Conservation (phyloP, 2,113 vertebrate genomes). For the Uria aalge region DNA sequence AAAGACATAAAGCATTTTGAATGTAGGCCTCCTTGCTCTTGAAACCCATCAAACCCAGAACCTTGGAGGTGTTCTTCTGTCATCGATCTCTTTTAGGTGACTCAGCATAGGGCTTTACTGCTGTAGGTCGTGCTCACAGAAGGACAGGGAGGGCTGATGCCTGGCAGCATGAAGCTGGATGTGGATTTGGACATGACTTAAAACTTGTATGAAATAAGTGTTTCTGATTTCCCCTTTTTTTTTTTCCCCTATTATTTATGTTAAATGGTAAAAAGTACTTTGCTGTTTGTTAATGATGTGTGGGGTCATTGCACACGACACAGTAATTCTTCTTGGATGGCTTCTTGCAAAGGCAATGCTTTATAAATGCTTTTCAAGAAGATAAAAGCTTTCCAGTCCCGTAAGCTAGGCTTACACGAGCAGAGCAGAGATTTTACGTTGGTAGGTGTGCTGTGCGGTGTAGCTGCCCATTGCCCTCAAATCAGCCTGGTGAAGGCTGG, state of each 20-base stretch:
- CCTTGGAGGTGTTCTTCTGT: neutral
- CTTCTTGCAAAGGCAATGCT: neutral
- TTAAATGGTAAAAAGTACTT: neutral
- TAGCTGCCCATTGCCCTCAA: neutral
- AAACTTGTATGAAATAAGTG: neutral
- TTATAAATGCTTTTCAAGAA: neutral
- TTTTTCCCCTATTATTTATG: neutral
- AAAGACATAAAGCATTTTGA: neutral
- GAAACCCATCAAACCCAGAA: neutral
- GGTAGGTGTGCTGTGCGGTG: neutral
- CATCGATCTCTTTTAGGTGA: neutral
- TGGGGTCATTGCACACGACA: neutral
- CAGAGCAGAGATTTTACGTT: neutral
- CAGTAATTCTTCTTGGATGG: neutral
- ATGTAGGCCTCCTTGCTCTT: neutral
- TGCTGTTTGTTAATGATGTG: neutral
- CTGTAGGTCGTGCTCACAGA: neutral
- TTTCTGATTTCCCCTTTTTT: neutral
- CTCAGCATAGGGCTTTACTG: neutral
- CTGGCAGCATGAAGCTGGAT: neutral
- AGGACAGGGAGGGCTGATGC: neutral
- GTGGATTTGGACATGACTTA: neutral
- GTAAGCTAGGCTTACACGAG: neutral
- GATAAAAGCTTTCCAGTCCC: neutral
- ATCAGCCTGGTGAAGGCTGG: neutral